Evolutionary conservation across 2,113 vertebrate genomes (phyloP).

Genomic region (Seriola aureovittata): DNA sequence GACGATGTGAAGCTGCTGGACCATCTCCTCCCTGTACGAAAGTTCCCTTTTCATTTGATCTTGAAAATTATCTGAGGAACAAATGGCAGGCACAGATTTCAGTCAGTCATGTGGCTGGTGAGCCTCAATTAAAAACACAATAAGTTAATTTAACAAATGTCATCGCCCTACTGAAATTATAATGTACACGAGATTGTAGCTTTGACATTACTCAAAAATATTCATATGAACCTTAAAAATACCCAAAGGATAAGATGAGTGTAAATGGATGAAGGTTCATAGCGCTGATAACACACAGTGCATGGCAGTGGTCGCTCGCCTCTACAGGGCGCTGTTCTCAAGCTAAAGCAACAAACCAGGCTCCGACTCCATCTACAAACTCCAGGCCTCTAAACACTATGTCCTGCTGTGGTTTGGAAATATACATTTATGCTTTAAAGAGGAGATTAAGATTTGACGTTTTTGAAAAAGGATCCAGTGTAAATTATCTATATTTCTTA

Average conservation of each 20-base stretch:
- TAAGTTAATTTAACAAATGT: background rate
- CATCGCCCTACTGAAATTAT: background rate
- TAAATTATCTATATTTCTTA: background rate
- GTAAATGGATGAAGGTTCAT: background rate
- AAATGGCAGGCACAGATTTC: slow-evolving; percentile 12
- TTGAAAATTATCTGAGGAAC: slow-evolving; percentile 95
- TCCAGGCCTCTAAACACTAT: background rate
- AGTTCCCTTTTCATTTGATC: slow-evolving; percentile 99
- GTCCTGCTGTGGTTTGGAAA: background rate
- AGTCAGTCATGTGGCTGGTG: slow-evolving; percentile 6
- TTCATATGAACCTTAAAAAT: background rate
- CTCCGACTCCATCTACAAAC: background rate
- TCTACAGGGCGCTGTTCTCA: slow-evolving; percentile 54
- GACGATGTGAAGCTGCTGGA: slow-evolving; percentile 98
- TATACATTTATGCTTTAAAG: background rate
- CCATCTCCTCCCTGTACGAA: slow-evolving; percentile 98
- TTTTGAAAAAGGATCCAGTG: too few species aligned
- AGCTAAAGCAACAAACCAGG: slow-evolving; percentile 3
- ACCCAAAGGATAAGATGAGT: background rate
- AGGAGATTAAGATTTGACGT: background rate
- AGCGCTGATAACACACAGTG: background rate
- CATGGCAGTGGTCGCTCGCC: background rate
- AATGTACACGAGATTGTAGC: background rate
- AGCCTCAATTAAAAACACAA: background rate
- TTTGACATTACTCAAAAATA: background rate